Evolutionary conservation across 1,140 invertebrate genomes (phyloP).

Genomic region (Eriocheir sinensis): DNA sequence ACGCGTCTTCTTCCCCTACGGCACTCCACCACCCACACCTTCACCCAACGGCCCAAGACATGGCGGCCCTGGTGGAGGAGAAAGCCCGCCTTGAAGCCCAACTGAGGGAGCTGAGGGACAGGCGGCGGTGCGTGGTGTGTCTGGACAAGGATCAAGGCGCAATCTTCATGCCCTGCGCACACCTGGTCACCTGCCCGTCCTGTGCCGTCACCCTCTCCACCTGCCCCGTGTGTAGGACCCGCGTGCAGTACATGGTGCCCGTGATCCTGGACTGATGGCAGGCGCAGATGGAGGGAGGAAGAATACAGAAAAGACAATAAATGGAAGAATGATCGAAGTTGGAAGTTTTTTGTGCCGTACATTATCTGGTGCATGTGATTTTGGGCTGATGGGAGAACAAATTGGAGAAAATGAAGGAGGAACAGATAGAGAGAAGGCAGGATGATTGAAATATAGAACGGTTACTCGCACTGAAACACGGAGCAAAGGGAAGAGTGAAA

Average conservation of each 20-base stretch:
- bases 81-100: background rate
- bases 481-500: too few relatives aligned
- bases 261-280: background rate
- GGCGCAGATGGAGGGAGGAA: too few relatives aligned
- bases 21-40: background rate
- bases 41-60: background rate
- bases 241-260: conserved; percentile 5
- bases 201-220: conserved; percentile 82
- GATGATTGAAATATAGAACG: background rate
- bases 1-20: background rate
- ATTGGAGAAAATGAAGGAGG: background rate
- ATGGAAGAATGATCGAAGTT: too few relatives aligned
- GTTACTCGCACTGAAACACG: too few relatives aligned
- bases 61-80: background rate
- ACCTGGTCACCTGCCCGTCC: conserved; percentile 82
- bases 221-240: conserved; percentile 82
- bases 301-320: too few relatives aligned
- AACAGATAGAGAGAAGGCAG: background rate
- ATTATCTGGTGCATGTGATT: background rate
- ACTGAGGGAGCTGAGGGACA: background rate
- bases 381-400: background rate
- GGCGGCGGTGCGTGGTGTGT: conserved; percentile 84
- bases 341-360: too few relatives aligned
- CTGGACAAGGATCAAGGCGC: conserved; percentile 83
- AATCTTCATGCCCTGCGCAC: conserved; percentile 84